Evolutionary conservation across 2,797 vertebrate species (phyloP).

Genomic region (Florisuga fusca): DNA sequence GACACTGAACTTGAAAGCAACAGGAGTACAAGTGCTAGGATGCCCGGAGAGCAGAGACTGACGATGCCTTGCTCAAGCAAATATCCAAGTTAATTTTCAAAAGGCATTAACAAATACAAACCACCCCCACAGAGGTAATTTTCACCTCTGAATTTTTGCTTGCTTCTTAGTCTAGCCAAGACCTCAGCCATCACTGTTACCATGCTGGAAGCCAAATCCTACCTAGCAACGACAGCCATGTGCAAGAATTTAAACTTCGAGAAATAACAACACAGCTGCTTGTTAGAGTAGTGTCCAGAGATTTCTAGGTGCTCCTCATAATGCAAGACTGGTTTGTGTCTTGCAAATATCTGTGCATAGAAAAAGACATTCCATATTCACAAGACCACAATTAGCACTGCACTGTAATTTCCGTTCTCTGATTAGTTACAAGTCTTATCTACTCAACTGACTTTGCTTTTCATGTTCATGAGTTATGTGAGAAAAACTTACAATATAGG

Average conservation of each 20-base stretch:
- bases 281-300: conserved; percentile 7
- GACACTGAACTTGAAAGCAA: conserved; percentile 71
- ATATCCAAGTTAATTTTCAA: conserved; percentile 55
- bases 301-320: conserved; percentile 42
- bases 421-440: background rate
- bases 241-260: conserved; percentile 38
- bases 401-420: background rate
- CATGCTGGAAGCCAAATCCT: conserved; percentile 61
- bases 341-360: conserved; percentile 7
- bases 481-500: background rate
- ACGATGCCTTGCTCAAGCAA: conserved; percentile 59
- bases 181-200: conserved; percentile 45
- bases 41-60: conserved; percentile 61
- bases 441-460: conserved; percentile 8
- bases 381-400: background rate
- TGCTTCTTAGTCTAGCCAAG: conserved; percentile 45
- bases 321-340: conserved; percentile 32
- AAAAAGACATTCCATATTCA: conserved; percentile 13
- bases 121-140: conserved; percentile 71
- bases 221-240: conserved; percentile 48
- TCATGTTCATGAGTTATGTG: background rate
- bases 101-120: conserved; percentile 62
- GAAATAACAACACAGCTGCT: conserved; percentile 45
- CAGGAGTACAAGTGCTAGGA: conserved; percentile 60
- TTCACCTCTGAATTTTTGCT: conserved; percentile 67